Evolutionary conservation across 1,140 invertebrate genomes (phyloP), one percentile per base, ranked within the genome.

Genomic region (Drosophila santomea): DNA sequence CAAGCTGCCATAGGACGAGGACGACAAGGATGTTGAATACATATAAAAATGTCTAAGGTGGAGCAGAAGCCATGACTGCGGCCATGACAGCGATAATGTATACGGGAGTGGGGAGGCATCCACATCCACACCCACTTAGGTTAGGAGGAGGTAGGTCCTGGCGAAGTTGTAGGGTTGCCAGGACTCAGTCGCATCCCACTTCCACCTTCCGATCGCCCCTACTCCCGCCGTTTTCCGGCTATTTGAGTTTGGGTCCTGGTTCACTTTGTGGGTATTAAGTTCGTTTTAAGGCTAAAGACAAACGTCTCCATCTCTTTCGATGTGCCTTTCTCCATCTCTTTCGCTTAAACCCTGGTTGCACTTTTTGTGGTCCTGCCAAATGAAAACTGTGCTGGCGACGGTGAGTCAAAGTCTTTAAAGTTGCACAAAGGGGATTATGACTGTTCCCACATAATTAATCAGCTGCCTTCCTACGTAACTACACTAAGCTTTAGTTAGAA

Each of bases 21-120:
- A 75, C 78, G 69, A 89, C 84, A 81, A 79, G 72, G 82, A 88
- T 82, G 79, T 80, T 74, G 74, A 82, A 82, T 81, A 82, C 79
- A 81, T 81, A 82, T 82, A 82, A 71, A 82, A 75, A 82, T 74
- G 84, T 89, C 86, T 90, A 90, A 90, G 86, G 86, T 90, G 86
- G 86, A 90, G 86, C 86, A 90, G 88, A 90, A 90, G 86, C 86
- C 86, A 90, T 90, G 86, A 90, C 86, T 90, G 86, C 78, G 86
- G 81, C 81, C 86, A 90, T 86, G 85, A 89, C 85, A 89, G 85
- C 85, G 76, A 88, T 88, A 88, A 88, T 88, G 84, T 88, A 88
- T 83, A 89, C 75, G 56, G 61, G 36, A 58, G 54, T 78, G 61
- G 50, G 39, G 15, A 4, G 32, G 32, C 32, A 32, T 20, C 43